Percentiles rank a stretch among this genome's conserved stretches.
phyloP scores from a whole-genome alignment of 2,113 vertebrate species.

The Tenebrosternarchus preto region DNA sequence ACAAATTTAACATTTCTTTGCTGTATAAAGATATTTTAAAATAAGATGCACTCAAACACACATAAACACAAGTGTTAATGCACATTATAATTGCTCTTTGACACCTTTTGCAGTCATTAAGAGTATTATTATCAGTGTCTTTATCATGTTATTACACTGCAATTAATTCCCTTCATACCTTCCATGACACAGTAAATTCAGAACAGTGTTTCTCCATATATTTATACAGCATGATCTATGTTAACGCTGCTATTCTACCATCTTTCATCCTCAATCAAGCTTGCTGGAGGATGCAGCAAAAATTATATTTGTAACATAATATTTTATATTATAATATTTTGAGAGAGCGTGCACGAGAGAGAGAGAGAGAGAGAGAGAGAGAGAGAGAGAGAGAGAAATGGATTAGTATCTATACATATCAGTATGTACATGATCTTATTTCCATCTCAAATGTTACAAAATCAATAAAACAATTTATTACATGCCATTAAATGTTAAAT shows the following conservation, averaged over 20 bases:
- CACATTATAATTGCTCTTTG: not conserved
- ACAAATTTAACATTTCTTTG: constrained; percentile 14
- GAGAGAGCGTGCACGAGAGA: too few species aligned
- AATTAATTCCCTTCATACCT: constrained; percentile 1
- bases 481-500: not conserved
- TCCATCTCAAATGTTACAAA: not conserved
- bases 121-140: not conserved
- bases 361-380: not conserved
- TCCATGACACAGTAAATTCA: not conserved
- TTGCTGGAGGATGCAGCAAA: too few species aligned
- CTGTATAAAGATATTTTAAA: too few species aligned
- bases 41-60: too few species aligned
- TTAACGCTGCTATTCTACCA: too few species aligned
- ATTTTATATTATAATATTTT: too few species aligned
- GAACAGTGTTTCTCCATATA: too few species aligned
- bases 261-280: too few species aligned
- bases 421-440: not conserved
- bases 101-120: not conserved
- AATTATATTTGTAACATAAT: too few species aligned
- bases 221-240: too few species aligned
- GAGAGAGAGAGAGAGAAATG: not conserved
- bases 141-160: not conserved
- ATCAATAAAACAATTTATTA: not conserved
- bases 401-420: not conserved
- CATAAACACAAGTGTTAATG: too few species aligned